Conservation (phyloP, 2,797 vertebrate genomes). For the Danio tinwini region DNA sequence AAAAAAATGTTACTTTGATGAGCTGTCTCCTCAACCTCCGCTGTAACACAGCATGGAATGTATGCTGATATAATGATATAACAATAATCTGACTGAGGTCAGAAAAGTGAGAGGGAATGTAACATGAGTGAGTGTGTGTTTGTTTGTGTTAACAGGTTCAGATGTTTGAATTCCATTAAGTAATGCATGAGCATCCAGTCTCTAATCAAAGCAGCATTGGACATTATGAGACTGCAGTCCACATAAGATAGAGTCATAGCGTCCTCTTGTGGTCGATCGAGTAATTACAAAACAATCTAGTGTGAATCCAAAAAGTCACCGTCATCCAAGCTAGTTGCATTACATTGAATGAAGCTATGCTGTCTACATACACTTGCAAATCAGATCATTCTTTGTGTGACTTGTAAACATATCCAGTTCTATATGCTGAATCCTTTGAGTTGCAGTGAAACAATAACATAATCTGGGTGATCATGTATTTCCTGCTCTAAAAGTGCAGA, state of each 20-base stretch:
- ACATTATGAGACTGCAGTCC: slow-evolving; percentile 6
- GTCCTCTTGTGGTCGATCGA: slow-evolving; percentile 53
- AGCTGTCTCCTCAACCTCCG: slow-evolving; percentile 9
- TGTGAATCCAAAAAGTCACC: slow-evolving; percentile 1
- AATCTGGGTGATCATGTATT: background rate
- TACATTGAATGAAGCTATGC: slow-evolving; percentile 27
- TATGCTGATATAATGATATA: too few species aligned
- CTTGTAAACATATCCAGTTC: slow-evolving; percentile 17
- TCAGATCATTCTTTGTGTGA: slow-evolving; percentile 29
- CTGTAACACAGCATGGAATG: slow-evolving; percentile 39
- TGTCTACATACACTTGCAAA: slow-evolving; percentile 31
- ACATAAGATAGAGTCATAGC: slow-evolving; percentile 43
- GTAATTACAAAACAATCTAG: slow-evolving; percentile 2
- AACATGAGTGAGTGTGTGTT: background rate
- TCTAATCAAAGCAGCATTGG: slow-evolving; percentile 36
- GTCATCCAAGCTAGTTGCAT: slow-evolving; percentile 31
- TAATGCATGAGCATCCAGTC: slow-evolving; percentile 46
- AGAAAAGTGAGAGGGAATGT: slow-evolving; percentile 8
- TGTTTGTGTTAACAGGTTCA: slow-evolving; percentile 45
- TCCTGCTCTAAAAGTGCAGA: background rate
- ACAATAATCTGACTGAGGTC: slow-evolving; percentile 24
- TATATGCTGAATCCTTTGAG: slow-evolving; percentile 10
- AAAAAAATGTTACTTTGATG: slow-evolving; percentile 10
- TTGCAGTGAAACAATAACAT: background rate
- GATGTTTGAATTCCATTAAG: slow-evolving; percentile 50